These are phyloP conservation scores for Gouania willdenowi DNA, from an alignment of 2,797 vertebrate genomes.

Conservation along the genomic window DNA sequence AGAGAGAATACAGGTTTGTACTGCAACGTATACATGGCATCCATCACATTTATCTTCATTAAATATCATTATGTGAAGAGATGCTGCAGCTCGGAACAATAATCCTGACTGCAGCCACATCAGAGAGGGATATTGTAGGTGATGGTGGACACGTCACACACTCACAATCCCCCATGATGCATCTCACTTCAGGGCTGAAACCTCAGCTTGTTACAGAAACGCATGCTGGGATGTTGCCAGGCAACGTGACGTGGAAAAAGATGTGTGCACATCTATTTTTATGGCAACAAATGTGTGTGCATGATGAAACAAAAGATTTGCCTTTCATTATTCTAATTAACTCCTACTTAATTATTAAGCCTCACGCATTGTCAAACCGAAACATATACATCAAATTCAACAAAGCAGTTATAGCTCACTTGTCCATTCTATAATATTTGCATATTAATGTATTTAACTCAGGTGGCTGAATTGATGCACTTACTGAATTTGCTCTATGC, in stretches of 20 bases:
- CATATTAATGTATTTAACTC: too few species aligned
- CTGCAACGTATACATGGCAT: slow-evolving; percentile 18
- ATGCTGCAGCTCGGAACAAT: slow-evolving; percentile 5
- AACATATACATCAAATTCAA: too few species aligned
- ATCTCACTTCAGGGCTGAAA: slow-evolving; percentile 53
- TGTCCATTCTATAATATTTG: too few species aligned
- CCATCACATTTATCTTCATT: slow-evolving; percentile 32
- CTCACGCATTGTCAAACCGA: too few species aligned
- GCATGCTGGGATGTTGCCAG: slow-evolving; percentile 67
- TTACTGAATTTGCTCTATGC: too few species aligned
- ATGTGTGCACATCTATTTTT: slow-evolving; percentile 33
- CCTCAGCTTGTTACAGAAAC: slow-evolving; percentile 53
- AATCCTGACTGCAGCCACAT: slow-evolving; percentile 17
- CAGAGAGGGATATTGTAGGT: slow-evolving; percentile 42
- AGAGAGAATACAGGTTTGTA: slow-evolving; percentile 29
- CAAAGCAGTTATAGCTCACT: too few species aligned
- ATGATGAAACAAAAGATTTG: slow-evolving; percentile 37
- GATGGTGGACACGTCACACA: slow-evolving; percentile 51
- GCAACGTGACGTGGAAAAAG: slow-evolving; percentile 68
- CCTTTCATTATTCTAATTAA: slow-evolving; percentile 44
- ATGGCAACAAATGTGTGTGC: too few species aligned
- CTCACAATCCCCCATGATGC: slow-evolving; percentile 61
- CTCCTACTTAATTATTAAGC: slow-evolving; percentile 41
- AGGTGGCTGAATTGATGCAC: too few species aligned
- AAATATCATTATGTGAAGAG: slow-evolving; percentile 27